Base-by-base conservation (phyloP, 2,888 invertebrate species). In the Dysmachus trigonus region DNA sequence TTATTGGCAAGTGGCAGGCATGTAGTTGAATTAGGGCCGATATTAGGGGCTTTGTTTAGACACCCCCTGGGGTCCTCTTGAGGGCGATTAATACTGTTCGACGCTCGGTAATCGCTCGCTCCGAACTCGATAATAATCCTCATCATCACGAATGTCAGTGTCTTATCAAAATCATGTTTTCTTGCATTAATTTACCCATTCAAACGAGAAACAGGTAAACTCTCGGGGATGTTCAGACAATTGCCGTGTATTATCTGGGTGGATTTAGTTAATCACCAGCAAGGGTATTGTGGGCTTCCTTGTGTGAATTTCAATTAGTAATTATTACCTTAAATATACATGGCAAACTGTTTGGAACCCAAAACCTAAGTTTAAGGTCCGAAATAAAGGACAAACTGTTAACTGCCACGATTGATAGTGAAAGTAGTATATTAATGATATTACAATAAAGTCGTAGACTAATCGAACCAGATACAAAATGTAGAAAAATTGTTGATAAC, bases 121-220 rank as follows among this genome's bases (percentile, higher is more conserved):
- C 47, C 47, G 51, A 47, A 15, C 79, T n/a, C 30, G 47, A 79
- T 79, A 79, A 79, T 79, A 79, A 79, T 79, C 79, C 41, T 27
- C 47, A 79, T 79, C 79, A 41, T 41, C 79, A 79, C 47, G 18
- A 79, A 22, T 79, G 79, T 79, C 79, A 79, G 22, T 79, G 30
- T 51, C 22, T 51, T 79, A 47, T 51, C 51, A 79, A 51, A 79
- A 27, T 47, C 79, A 51, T 47, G 79, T 51, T 51, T 79, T 79
- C 79, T 51, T 30, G 51, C 47, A 79, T 79, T 79, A 79, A 79
- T 79, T 47, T 47, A 27, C 27, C 62, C 62, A 62, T 27, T 62
- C 62, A 27, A 1, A 8, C 18, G 62, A 62, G 62, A 22, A 62
- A 13, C 62, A 62, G 62, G 62, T 27, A 27, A n/a, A 15, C 47